A percentile compares a stretch with the other conserved stretches of the same genome.
Conservation (phyloP, 2,113 vertebrate genomes). For the Pseudonaja textilis region DNA sequence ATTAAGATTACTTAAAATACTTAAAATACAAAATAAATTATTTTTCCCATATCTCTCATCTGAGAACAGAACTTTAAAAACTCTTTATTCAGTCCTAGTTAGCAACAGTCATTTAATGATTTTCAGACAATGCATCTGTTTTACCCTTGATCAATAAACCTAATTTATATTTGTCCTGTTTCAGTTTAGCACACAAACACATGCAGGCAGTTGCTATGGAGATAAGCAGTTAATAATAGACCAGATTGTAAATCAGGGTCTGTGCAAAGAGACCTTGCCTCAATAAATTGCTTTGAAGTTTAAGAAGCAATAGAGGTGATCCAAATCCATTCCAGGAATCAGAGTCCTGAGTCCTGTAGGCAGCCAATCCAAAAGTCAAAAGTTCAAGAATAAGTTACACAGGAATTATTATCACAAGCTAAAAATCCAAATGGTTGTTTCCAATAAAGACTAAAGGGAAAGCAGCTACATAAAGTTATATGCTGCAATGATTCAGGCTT, state of each 20-base stretch:
- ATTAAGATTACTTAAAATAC: not conserved
- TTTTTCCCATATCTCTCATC: not conserved
- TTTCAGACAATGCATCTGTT: not conserved
- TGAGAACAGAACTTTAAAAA: not conserved
- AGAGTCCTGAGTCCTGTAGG: not conserved
- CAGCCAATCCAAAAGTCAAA: not conserved
- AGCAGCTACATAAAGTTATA: not conserved
- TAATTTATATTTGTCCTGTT: not conserved
- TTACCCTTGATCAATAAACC: not conserved
- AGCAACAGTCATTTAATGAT: not conserved
- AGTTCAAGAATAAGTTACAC: not conserved
- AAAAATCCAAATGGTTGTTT: not conserved
- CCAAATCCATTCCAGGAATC: not conserved
- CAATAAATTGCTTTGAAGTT: not conserved
- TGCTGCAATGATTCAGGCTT: not conserved
- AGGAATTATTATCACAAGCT: not conserved
- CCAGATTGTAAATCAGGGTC: not conserved
- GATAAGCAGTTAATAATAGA: not conserved
- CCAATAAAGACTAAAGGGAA: not conserved
- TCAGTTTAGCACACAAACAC: not conserved
- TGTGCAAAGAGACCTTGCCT: not conserved
- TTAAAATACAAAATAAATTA: not conserved
- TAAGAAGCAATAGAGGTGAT: not conserved
- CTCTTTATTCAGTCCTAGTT: not conserved
- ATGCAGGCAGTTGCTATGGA: not conserved